Percentiles rank a stretch among this genome's conserved stretches.
Evolutionary conservation across 2,888 invertebrate genomes (phyloP).

Genomic region (Drosophila anceps): DNA sequence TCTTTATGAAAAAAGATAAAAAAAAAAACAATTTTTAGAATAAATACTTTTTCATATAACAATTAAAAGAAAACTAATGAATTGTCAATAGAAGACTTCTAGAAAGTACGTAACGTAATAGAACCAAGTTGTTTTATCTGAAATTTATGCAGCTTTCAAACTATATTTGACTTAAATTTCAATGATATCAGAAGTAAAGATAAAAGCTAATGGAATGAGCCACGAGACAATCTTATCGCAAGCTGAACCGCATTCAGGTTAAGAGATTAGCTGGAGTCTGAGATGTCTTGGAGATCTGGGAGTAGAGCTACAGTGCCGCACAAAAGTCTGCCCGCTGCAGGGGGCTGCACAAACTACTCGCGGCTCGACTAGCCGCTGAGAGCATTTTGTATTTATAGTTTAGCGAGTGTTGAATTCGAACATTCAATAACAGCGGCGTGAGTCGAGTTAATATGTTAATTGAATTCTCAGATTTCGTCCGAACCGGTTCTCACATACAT

Average conservation of each 20-base stretch:
- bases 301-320: not conserved
- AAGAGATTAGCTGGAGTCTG: not conserved
- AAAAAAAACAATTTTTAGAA: not conserved
- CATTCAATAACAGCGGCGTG: conserved; percentile 1
- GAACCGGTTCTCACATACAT: conserved; percentile 41
- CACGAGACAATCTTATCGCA: not conserved
- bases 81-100: not conserved
- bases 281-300: not conserved
- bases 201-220: not conserved
- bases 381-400: conserved; percentile 57
- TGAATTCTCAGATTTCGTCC: conserved; percentile 36
- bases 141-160: not conserved
- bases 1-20: too few relatives aligned
- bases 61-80: too few relatives aligned
- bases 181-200: not conserved
- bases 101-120: not conserved
- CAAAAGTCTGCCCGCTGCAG: not conserved
- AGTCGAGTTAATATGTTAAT: conserved; percentile 36
- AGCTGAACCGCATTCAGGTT: not conserved
- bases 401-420: conserved; percentile 7
- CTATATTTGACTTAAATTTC: not conserved
- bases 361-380: conserved; percentile 23
- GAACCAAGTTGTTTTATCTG: not conserved
- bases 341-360: not conserved
- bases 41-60: not conserved